Conservation (phyloP, 2,113 vertebrate genomes). For the Labeo catla region DNA sequence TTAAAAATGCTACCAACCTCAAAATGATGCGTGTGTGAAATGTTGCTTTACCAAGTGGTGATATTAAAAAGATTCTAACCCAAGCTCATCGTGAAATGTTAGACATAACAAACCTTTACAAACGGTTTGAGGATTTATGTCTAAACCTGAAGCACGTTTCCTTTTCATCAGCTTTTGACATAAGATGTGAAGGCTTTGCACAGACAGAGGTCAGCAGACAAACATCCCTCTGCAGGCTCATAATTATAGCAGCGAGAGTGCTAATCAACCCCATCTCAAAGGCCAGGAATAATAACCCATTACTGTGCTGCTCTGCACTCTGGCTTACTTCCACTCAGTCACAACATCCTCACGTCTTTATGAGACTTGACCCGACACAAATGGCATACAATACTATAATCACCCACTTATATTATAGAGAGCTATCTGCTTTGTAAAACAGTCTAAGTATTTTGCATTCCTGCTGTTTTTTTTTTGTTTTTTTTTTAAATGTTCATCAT, state of each 20-base stretch:
- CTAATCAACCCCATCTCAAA: conserved; percentile 23
- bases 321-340: not conserved
- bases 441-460: not conserved
- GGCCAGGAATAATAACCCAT: not conserved
- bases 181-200: not conserved
- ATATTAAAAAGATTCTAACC: not conserved
- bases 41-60: not conserved
- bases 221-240: not conserved
- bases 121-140: not conserved
- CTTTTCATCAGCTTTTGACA: not conserved
- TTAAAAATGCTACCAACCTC: not conserved
- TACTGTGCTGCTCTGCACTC: not conserved
- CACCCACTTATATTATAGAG: not conserved
- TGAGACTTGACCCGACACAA: not conserved
- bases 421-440: not conserved
- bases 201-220: conserved; percentile 17
- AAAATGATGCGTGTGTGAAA: not conserved
- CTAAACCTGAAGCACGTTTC: not conserved
- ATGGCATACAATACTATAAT: not conserved
- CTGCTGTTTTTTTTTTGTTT: not conserved
- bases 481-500: not conserved
- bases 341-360: not conserved
- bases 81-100: not conserved
- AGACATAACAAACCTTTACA: not conserved
- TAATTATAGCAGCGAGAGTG: conserved; percentile 1